Percentiles rank a stretch among this genome's conserved stretches.
phyloP scores from a whole-genome alignment of 1,140 invertebrate species.

The Saccostrea cuccullata region DNA sequence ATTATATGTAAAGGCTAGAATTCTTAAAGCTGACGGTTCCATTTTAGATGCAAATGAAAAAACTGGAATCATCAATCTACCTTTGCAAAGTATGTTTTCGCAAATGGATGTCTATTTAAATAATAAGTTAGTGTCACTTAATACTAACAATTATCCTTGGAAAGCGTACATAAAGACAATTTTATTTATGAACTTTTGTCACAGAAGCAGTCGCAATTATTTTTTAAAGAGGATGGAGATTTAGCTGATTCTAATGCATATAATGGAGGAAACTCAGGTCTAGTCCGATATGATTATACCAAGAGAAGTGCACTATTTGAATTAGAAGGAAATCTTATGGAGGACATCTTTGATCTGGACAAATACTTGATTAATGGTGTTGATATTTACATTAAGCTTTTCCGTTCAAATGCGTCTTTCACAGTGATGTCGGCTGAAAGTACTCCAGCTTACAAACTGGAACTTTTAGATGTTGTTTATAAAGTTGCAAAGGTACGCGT shows the following conservation, averaged over 20 bases:
- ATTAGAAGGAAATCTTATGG: background rate
- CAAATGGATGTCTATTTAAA: slow-evolving; percentile 57
- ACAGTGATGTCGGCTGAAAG: slow-evolving; percentile 40
- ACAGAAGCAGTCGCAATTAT: slow-evolving; percentile 45
- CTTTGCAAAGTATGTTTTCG: slow-evolving; percentile 47
- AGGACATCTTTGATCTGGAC: slow-evolving; percentile 45
- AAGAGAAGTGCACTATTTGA: slow-evolving; percentile 46
- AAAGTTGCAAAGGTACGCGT: slow-evolving; percentile 18
- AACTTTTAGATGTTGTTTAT: slow-evolving; percentile 48
- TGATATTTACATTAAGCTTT: slow-evolving; percentile 50
- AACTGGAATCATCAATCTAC: slow-evolving; percentile 49
- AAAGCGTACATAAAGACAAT: slow-evolving; percentile 45
- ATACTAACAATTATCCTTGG: slow-evolving; percentile 49
- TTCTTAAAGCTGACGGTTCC: slow-evolving; percentile 47
- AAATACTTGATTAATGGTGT: slow-evolving; percentile 50
- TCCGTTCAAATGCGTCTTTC: slow-evolving; percentile 37
- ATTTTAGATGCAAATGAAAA: slow-evolving; percentile 42
- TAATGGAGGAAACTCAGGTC: slow-evolving; percentile 41
- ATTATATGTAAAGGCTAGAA: slow-evolving; percentile 50
- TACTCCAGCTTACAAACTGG: slow-evolving; percentile 40
- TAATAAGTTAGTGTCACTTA: slow-evolving; percentile 49
- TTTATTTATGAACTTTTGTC: slow-evolving; percentile 44
- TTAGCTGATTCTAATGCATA: slow-evolving; percentile 29
- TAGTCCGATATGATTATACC: slow-evolving; percentile 38
- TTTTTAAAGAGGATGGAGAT: slow-evolving; percentile 42